Evolutionary conservation across 2,888 invertebrate genomes (phyloP).

Genomic region (Taenaris catops): DNA sequence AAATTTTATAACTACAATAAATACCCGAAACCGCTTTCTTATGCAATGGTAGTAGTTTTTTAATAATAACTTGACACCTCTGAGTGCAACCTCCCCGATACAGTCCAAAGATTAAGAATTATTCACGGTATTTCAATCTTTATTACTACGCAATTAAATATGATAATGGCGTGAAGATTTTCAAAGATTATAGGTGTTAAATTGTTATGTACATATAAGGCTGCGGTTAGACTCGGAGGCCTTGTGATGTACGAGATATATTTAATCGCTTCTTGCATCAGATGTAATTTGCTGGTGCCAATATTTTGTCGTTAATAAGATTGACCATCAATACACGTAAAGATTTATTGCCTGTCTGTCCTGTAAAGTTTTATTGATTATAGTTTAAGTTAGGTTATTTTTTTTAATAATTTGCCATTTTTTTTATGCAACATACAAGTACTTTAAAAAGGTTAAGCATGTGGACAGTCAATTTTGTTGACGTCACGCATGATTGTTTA

Average conservation of each 20-base stretch:
- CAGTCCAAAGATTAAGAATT: neutral
- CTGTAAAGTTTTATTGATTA: conserved; percentile 9
- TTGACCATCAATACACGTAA: conserved; percentile 8
- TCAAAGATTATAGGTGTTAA: neutral
- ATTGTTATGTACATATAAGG: conserved; percentile 9
- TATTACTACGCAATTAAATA: neutral
- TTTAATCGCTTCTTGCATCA: conserved; percentile 13
- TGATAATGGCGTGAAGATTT: neutral
- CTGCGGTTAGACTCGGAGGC: conserved; percentile 8
- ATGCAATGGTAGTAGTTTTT: conserved; percentile 9
- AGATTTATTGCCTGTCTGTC: conserved; percentile 7
- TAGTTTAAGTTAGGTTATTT: conserved; percentile 1
- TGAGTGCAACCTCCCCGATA: conserved; percentile 1
- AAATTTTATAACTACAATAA: no score
- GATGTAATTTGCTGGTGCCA: conserved; percentile 13
- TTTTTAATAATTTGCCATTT: neutral
- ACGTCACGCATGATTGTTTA: no score
- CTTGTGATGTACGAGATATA: conserved; percentile 10
- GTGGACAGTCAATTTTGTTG: no score
- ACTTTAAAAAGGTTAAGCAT: neutral
- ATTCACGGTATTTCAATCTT: neutral
- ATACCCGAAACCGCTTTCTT: conserved; percentile 4
- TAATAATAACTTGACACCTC: conserved; percentile 10
- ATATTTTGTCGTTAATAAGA: conserved; percentile 15
- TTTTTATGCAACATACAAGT: neutral